These are phyloP conservation scores for Eulithis prunata DNA, from an alignment of 2,888 invertebrate species.

Conservation along the genomic window DNA sequence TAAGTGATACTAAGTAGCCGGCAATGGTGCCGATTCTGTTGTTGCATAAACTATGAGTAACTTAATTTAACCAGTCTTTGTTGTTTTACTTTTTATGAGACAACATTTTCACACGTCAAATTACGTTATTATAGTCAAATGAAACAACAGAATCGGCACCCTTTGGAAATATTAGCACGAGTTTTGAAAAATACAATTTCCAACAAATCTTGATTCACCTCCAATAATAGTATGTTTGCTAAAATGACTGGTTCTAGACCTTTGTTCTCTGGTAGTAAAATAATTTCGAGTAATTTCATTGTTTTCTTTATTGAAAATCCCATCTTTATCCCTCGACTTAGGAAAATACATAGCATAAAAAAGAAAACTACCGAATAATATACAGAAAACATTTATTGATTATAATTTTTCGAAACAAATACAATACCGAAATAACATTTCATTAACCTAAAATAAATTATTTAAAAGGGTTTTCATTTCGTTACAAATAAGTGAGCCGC, in stretches of 20 bases:
- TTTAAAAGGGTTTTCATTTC: conserved; percentile 48
- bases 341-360: conserved; percentile 2
- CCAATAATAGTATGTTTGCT: conserved; percentile 8
- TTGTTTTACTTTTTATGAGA: too few species aligned
- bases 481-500: conserved; percentile 68
- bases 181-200: too few species aligned
- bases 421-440: conserved; percentile 66
- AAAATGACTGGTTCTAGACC: conserved; percentile 14
- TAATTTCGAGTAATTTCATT: conserved; percentile 11
- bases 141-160: too few species aligned
- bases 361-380: conserved; percentile 48
- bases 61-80: too few species aligned
- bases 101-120: too few species aligned
- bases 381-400: conserved; percentile 54
- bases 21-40: too few species aligned
- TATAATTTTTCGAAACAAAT: conserved; percentile 66
- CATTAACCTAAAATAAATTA: conserved; percentile 77
- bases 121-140: too few species aligned
- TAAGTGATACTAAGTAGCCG: too few species aligned
- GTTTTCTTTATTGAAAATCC: conserved; percentile 10
- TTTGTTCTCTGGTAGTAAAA: conserved; percentile 13
- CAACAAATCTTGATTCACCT: neutral
- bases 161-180: too few species aligned
- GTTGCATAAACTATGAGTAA: too few species aligned
- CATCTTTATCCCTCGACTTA: too few species aligned